These are phyloP conservation scores for Tipula vernalis DNA, from an alignment of 2,888 invertebrate genomes.

Conservation along the genomic window DNA sequence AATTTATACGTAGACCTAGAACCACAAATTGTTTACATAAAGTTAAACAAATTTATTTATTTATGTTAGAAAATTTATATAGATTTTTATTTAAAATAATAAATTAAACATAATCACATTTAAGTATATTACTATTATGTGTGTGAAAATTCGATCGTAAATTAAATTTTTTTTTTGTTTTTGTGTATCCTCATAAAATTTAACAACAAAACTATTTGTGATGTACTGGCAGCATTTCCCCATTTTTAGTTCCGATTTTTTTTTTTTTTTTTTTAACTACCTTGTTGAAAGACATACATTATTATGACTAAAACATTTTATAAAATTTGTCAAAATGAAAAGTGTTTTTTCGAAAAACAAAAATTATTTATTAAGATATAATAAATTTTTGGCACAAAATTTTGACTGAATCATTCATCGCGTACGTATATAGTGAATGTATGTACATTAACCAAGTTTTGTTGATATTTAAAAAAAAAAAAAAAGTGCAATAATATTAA, in stretches of 20 bases:
- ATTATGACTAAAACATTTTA: not conserved
- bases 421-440: not conserved
- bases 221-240: not conserved
- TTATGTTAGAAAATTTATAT: not conserved
- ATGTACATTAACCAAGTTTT: not conserved
- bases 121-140: not conserved
- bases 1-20: not conserved
- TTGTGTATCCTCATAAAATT: not conserved
- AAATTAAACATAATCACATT: not conserved
- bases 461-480: not conserved
- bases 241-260: not conserved
- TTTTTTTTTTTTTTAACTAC: not conserved
- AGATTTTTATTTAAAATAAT: conserved; percentile 4
- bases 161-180: not conserved
- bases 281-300: not conserved
- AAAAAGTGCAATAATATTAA: not conserved
- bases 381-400: not conserved
- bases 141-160: not conserved
- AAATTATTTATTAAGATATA: not conserved
- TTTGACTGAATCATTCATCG: not conserved
- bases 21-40: not conserved
- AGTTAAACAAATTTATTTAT: not conserved
- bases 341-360: not conserved
- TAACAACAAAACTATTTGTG: not conserved
- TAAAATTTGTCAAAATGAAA: not conserved